Base-by-base conservation (phyloP, 1,140 invertebrate genomes). In the Harlomillsia oculata region DNA sequence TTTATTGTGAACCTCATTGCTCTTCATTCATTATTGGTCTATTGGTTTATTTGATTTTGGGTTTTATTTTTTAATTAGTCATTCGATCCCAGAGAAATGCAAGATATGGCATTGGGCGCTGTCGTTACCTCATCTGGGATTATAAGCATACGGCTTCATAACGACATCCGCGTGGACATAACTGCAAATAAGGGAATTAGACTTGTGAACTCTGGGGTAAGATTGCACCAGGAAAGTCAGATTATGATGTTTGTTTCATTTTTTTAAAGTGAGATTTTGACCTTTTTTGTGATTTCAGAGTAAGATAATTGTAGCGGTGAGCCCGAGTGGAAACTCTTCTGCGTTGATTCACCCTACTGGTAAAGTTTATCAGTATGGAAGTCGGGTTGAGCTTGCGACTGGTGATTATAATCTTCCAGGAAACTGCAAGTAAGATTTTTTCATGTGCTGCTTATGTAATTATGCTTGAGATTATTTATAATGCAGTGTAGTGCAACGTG, bases 321-420 rank as follows among this genome's bases (percentile, higher is more conserved):
- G 81, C 34, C 75, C 79, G 40, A 80, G 80, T 41, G 85, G 85
- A 29, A 79, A 79, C 20, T 79, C 80, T 2, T 80, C 83, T 0
- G 85, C 83, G 5, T 70, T 90, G 37, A 78, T 88, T 30, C 86
- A 89, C 70, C 85, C 86, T 2, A 88, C 87, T 68, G 85, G 86
- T 8, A 73, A 83, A 20, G 81, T 89, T 51, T 82, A 85, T 68
- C 85, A 89, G 68, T 86, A 88, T 65, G 85, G 85, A 21, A 86
- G 84, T 3, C 76, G 84, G 26, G 85, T 89, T n/a, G 85, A 89
- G 70, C 87, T 89, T 37, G 74, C 84, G 56, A 82, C 82, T 0
- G 76, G 81, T 53, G 82, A 85, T 63, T 69, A 75, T 23, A 77
- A 80, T 40, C 69, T 75, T 20, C 77, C 80, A 44, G 82, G 80